A percentile compares a stretch with the other conserved stretches of the same genome.
phyloP scores from a whole-genome alignment of 1,140 invertebrate genomes.

The Probaryconus sp. region DNA sequence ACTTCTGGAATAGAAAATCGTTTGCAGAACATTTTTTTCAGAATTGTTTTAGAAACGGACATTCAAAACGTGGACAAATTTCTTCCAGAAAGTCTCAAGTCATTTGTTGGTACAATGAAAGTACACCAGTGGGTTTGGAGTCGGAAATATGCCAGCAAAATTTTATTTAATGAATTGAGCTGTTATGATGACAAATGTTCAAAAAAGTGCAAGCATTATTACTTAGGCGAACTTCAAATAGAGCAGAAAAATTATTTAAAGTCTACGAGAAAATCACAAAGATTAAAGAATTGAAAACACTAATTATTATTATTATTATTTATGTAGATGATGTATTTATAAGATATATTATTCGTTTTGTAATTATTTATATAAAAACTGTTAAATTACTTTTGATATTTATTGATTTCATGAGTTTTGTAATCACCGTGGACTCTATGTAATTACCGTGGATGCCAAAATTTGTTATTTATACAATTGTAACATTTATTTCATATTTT shows the following conservation, averaged over 20 bases:
- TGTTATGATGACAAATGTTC: neutral
- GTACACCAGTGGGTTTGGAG: slow-evolving; percentile 5
- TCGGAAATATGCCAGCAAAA: neutral
- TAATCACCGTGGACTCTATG: too few relatives aligned
- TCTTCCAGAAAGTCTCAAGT: neutral
- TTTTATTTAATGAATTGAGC: slow-evolving; percentile 1
- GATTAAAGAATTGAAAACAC: neutral
- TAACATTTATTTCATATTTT: too few relatives aligned
- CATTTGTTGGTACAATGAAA: neutral
- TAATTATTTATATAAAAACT: too few relatives aligned
- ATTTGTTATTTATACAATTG: too few relatives aligned
- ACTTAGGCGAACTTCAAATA: neutral
- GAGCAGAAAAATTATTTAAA: neutral
- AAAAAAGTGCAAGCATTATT: neutral
- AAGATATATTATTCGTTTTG: too few relatives aligned
- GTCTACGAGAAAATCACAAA: neutral
- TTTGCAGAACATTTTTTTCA: neutral
- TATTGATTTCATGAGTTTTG: too few relatives aligned
- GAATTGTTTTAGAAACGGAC: neutral
- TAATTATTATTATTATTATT: too few relatives aligned
- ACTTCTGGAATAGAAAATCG: too few relatives aligned
- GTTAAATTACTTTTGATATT: too few relatives aligned
- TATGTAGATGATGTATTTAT: too few relatives aligned
- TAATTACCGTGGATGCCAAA: too few relatives aligned
- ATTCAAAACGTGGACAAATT: neutral